These are phyloP conservation scores for Lasioglossum leucozonium DNA, from an alignment of 2,888 invertebrate species.

Conservation along the genomic window DNA sequence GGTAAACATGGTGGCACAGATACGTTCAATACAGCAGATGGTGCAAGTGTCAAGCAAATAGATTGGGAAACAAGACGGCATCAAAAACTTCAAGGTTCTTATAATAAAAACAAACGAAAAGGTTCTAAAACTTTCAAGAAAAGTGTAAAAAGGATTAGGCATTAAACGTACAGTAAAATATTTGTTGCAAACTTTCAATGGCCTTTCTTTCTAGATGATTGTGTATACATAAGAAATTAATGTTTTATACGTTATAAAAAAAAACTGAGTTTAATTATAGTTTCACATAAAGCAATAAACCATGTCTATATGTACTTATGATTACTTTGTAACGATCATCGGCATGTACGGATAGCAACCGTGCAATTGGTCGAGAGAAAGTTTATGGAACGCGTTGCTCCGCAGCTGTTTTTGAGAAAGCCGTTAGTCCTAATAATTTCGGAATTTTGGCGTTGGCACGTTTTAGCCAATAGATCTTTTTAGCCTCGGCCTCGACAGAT, in stretches of 20 bases:
- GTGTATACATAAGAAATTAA: background rate
- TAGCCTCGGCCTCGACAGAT: too few species aligned
- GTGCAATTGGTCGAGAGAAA: too few species aligned
- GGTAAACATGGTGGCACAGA: slow-evolving; percentile 88
- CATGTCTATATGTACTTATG: slow-evolving; percentile 4
- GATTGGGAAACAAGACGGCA: slow-evolving; percentile 92
- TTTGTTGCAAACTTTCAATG: slow-evolving; percentile 19
- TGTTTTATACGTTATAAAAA: slow-evolving; percentile 24
- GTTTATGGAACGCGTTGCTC: too few species aligned
- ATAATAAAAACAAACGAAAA: slow-evolving; percentile 57
- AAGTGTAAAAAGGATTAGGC: slow-evolving; percentile 73
- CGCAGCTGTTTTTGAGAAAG: too few species aligned
- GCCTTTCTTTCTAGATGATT: background rate
- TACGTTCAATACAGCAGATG: slow-evolving; percentile 90
- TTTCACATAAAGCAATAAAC: slow-evolving; percentile 30
- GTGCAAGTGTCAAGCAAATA: slow-evolving; percentile 91
- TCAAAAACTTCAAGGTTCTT: slow-evolving; percentile 71
- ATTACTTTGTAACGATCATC: too few species aligned
- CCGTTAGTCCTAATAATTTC: too few species aligned
- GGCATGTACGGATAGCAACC: too few species aligned
- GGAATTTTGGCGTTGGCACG: too few species aligned
- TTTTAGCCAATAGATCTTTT: too few species aligned
- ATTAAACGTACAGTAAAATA: slow-evolving; percentile 54
- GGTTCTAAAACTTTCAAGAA: slow-evolving; percentile 36
- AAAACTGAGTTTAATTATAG: slow-evolving; percentile 34